Conservation (phyloP, 2,113 vertebrate species). For the Sylvia atricapilla region DNA sequence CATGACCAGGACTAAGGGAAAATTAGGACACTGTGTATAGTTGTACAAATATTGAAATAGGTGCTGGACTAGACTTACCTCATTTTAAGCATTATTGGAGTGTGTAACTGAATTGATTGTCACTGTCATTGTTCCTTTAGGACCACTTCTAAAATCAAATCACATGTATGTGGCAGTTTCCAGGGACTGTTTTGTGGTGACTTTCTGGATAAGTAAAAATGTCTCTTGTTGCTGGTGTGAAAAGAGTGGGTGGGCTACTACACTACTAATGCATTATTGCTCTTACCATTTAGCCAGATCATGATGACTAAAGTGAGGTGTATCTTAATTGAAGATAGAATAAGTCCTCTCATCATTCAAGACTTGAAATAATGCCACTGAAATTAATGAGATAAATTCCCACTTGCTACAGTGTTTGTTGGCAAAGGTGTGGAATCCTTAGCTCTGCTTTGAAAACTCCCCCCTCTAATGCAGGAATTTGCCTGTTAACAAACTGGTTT, state of each 20-base stretch:
- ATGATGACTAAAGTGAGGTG: neutral
- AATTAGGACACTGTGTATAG: neutral
- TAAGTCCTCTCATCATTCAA: neutral
- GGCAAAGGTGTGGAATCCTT: neutral
- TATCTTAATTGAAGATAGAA: neutral
- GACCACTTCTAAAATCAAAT: neutral
- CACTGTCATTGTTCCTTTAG: neutral
- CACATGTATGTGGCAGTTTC: accelerated
- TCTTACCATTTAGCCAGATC: slow-evolving; percentile 37
- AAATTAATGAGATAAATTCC: slow-evolving; percentile 20
- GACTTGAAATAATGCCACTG: slow-evolving; percentile 5
- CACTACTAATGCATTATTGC: neutral
- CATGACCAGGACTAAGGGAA: neutral
- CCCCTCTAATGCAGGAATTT: neutral
- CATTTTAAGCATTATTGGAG: neutral
- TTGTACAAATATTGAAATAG: neutral
- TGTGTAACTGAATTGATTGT: neutral
- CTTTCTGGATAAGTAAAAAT: neutral
- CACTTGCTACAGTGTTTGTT: neutral
- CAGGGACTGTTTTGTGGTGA: neutral
- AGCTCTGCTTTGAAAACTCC: slow-evolving; percentile 29
- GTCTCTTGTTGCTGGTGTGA: neutral
- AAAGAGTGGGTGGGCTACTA: neutral
- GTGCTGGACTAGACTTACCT: neutral
- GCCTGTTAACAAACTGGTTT: neutral